Conservation (phyloP, 1,140 invertebrate genomes). For the Anastrepha obliqua region DNA sequence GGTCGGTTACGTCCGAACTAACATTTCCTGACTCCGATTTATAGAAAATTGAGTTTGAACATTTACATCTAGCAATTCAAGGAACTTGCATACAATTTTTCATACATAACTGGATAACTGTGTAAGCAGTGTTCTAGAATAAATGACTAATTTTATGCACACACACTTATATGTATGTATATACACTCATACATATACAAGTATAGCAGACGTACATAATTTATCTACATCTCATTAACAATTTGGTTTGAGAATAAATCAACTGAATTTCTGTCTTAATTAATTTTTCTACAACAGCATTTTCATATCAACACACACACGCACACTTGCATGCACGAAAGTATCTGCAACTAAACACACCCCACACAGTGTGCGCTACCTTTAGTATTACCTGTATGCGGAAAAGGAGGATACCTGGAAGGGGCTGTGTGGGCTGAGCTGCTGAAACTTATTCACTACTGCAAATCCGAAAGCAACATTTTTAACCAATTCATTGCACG, state of each 20-base stretch:
- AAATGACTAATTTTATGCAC: too few species aligned
- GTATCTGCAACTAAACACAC: too few species aligned
- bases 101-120: too few species aligned
- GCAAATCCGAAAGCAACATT: background rate
- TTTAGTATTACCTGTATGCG: background rate
- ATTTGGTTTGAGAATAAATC: background rate
- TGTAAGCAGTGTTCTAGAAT: too few species aligned
- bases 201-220: background rate
- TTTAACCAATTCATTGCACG: slow-evolving; percentile 26
- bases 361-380: too few species aligned
- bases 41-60: too few species aligned
- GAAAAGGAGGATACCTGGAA: background rate
- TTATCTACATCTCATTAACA: background rate
- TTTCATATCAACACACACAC: too few species aligned
- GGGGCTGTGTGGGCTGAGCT: background rate
- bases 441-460: background rate
- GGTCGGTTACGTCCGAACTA: too few species aligned
- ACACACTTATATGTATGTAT: background rate
- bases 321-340: too few species aligned
- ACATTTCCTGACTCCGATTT: too few species aligned
- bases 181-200: background rate
- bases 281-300: background rate
- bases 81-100: too few species aligned
- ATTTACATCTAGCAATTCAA: too few species aligned
- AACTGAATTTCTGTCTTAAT: background rate